These are phyloP conservation scores for Merluccius polli DNA, from an alignment of 2,797 vertebrate species.

Conservation along the genomic window DNA sequence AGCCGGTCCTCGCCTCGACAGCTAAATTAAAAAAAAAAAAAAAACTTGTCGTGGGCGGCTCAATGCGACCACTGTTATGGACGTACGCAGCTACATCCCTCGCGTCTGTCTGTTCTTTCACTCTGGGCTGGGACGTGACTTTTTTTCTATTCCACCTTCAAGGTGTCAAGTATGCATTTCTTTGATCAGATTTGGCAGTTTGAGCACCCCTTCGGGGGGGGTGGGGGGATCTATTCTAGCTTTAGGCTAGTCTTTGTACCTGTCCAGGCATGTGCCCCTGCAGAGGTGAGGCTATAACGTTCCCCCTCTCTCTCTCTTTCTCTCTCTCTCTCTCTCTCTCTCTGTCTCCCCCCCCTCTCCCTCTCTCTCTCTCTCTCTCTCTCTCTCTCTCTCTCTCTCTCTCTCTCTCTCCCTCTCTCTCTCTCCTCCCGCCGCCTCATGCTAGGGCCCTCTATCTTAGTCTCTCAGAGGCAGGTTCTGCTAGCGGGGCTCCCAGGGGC, in stretches of 20 bases:
- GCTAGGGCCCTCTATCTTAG: neutral
- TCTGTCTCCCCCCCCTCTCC: neutral
- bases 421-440: neutral
- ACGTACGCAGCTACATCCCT: constrained; percentile 53
- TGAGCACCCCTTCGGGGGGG: constrained; percentile 31
- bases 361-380: constrained; percentile 13
- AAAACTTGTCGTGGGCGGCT: constrained; percentile 25
- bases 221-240: constrained; percentile 67
- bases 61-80: constrained; percentile 56
- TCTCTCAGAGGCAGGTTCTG: constrained; percentile 37
- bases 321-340: constrained; percentile 15
- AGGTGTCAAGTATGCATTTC: constrained; percentile 47
- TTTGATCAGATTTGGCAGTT: constrained; percentile 53
- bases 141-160: constrained; percentile 32
- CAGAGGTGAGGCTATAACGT: constrained; percentile 52
- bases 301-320: constrained; percentile 5
- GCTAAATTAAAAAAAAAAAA: constrained; percentile 74
- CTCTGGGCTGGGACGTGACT: constrained; percentile 36
- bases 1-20: constrained; percentile 49
- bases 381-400: neutral
- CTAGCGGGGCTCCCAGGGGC: constrained; percentile 60
- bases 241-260: constrained; percentile 70
- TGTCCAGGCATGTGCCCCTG: constrained; percentile 71
- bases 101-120: constrained; percentile 24
- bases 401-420: too few species aligned